phyloP scores from a whole-genome alignment of 2,888 invertebrate species.

The Gymnocheta viridis region DNA sequence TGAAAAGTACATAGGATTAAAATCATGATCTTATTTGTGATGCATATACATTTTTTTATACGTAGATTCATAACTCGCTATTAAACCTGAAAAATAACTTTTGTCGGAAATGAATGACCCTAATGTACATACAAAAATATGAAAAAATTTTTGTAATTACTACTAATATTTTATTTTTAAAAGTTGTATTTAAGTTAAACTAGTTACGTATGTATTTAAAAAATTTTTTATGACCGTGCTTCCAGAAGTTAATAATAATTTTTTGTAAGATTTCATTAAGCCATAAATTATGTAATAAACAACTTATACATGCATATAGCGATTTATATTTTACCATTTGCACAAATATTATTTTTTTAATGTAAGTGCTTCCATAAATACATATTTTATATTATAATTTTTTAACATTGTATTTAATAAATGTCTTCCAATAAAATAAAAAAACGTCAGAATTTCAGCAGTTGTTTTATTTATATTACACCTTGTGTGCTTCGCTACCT shows the following conservation, averaged over 20 bases:
- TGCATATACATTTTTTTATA: too few species aligned
- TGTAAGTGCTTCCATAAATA: constrained; percentile 35
- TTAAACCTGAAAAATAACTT: too few species aligned
- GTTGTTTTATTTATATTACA: background rate
- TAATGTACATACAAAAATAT: constrained; percentile 1
- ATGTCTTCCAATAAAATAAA: constrained; percentile 43
- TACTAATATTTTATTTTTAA: background rate
- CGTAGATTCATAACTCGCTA: too few species aligned
- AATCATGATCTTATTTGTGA: too few species aligned
- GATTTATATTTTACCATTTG: background rate
- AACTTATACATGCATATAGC: background rate
- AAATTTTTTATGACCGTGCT: constrained; percentile 22
- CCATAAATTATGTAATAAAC: background rate
- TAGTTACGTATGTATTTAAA: background rate
- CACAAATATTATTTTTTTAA: background rate
- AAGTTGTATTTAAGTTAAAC: background rate
- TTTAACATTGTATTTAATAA: constrained; percentile 38
- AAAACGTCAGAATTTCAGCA: background rate
- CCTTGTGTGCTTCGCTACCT: too few species aligned
- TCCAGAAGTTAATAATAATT: constrained; percentile 19
- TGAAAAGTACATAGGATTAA: too few species aligned
- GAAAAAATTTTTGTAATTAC: too few species aligned
- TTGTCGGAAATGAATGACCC: too few species aligned
- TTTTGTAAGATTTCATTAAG: background rate
- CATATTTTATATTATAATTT: constrained; percentile 6